Base-by-base conservation (phyloP, 92 coral and sea anemone species). In the Porites rus region DNA sequence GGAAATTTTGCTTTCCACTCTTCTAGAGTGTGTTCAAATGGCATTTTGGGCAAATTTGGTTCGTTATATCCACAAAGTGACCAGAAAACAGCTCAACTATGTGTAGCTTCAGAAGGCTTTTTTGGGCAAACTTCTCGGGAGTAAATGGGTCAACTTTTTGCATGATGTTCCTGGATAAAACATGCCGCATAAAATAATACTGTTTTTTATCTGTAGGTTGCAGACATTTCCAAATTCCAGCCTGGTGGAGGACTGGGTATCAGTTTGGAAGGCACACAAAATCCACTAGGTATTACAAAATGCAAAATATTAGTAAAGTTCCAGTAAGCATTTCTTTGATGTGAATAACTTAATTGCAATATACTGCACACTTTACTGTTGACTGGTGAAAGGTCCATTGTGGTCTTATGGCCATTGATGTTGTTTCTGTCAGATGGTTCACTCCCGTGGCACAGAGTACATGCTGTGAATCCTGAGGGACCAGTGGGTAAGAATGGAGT, bases 251-350 rank as follows among this genome's bases (percentile, higher is more conserved):
- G 99, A 9, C 92, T 97, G 66, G 99, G 99, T 22, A 94, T 97
- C 71, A 97, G 99, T 78, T 92, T 97, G 69, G 99, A 97, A 78
- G 99, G 99, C 74, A 94, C 98, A 22, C 98, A 92, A 72, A 90
- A 93, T 81, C 88, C 88, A 68, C 94, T 77, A 66, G 98, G 99
- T 95, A 69, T 77, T 84, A 46, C 8, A 68, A 72, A 56, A 8
- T 56, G 11, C 61, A 10, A 56, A 14, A 8, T 56, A 14, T 56
- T 56, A 56, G 46, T 38, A 38, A 38, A 38, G 12, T 4, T 54
- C 11, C 61, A 56, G 14, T 14, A 56, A 2, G 14, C 11, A 2
- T 3, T 14, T 2, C 61, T 56, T 56, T 56, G 12, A 14, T 56
- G 61, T 56, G 61, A 56, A 14, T 14, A 38, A 38, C 46, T 38